phyloP scores from a whole-genome alignment of 1,140 invertebrate genomes.

The Leptonema lineaticorne region DNA sequence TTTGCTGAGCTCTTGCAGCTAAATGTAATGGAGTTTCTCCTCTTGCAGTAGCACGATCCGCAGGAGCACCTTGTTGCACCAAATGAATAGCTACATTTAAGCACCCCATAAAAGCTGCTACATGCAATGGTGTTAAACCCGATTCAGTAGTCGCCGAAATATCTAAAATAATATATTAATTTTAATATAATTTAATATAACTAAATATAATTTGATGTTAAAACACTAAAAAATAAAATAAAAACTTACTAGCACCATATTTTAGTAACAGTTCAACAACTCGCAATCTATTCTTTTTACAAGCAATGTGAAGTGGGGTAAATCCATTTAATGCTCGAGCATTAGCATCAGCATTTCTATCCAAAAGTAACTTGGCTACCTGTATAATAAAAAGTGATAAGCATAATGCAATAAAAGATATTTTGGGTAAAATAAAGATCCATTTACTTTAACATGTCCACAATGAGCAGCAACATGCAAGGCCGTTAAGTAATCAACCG shows the following conservation, averaged over 20 bases:
- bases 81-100: conserved; percentile 99
- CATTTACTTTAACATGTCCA: conserved; percentile 76
- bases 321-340: conserved; percentile 97
- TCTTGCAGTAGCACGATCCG: conserved; percentile 91
- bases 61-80: conserved; percentile 90
- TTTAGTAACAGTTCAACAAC: conserved; percentile 95
- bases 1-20: conserved; percentile 94
- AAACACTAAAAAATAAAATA: no score
- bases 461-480: conserved; percentile 95
- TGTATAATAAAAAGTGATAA: conserved; percentile 46
- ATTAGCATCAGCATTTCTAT: conserved; percentile 95
- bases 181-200: no score
- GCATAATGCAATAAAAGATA: neutral
- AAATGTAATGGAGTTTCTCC: conserved; percentile 97
- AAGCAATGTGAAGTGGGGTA: conserved; percentile 97
- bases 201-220: no score
- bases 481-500: conserved; percentile 95
- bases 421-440: neutral
- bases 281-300: conserved; percentile 97
- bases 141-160: conserved; percentile 69
- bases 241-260: conserved; percentile 82
- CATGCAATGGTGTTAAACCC: conserved; percentile 95
- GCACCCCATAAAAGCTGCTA: conserved; percentile 98
- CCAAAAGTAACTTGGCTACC: conserved; percentile 92
- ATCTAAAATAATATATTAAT: no score